These are phyloP conservation scores for Drosophila lacicola DNA, from an alignment of 2,888 invertebrate species.

Conservation along the genomic window DNA sequence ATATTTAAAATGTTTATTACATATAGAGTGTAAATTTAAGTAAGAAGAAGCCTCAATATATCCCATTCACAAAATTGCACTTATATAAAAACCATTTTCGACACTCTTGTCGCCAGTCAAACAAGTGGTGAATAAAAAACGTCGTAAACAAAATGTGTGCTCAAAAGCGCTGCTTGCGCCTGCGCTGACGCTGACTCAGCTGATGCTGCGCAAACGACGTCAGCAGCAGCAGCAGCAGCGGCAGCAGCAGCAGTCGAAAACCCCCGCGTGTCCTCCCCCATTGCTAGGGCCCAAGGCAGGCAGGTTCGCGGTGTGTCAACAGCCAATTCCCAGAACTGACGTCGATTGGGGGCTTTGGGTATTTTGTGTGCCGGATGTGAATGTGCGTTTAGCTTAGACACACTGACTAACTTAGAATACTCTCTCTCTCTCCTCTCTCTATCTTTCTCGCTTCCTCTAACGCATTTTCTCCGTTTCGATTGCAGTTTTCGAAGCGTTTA, in stretches of 20 bases:
- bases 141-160: slow-evolving; percentile 58
- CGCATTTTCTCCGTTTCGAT: not conserved
- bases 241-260: slow-evolving; percentile 31
- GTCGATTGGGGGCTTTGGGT: slow-evolving; percentile 43
- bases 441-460: slow-evolving; percentile 6
- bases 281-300: slow-evolving; percentile 62
- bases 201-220: slow-evolving; percentile 55
- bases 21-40: too few species aligned
- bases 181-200: slow-evolving; percentile 62
- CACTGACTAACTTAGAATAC: slow-evolving; percentile 36
- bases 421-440: not conserved
- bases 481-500: slow-evolving; percentile 76
- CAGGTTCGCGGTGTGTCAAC: slow-evolving; percentile 70
- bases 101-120: slow-evolving; percentile 51
- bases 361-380: slow-evolving; percentile 68
- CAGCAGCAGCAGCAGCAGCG: slow-evolving; percentile 17
- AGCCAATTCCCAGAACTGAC: slow-evolving; percentile 61
- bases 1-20: too few species aligned
- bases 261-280: slow-evolving; percentile 24
- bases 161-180: slow-evolving; percentile 31
- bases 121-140: slow-evolving; percentile 36
- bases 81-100: not conserved
- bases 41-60: too few species aligned
- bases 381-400: slow-evolving; percentile 46
- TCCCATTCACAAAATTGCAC: too few species aligned